phyloP scores from a whole-genome alignment of 2,888 invertebrate species.

The Hololepta plana region DNA sequence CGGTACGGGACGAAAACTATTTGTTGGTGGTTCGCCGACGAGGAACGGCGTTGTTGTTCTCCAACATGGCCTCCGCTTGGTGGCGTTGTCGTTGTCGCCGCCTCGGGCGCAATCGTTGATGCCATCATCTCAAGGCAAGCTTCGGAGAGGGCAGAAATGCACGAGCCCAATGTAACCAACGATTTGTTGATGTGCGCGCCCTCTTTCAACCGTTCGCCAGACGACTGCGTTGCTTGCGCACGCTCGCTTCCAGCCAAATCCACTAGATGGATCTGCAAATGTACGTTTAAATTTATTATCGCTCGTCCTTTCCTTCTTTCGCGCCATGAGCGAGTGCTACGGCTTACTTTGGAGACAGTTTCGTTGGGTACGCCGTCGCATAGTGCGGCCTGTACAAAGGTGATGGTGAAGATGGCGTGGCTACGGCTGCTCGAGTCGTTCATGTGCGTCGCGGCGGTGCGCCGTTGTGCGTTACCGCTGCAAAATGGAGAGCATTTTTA shows the following conservation, averaged over 20 bases:
- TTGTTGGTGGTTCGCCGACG: too few species aligned
- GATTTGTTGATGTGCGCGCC: constrained; percentile 86
- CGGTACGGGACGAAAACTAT: constrained; percentile 68
- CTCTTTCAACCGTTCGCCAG: constrained; percentile 76
- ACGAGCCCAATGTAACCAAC: constrained; percentile 70
- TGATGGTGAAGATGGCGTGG: constrained; percentile 83
- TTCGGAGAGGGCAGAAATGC: constrained; percentile 73
- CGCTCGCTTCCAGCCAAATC: constrained; percentile 82
- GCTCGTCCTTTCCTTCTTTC: neutral
- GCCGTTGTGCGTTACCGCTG: constrained; percentile 70
- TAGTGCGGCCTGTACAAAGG: constrained; percentile 74
- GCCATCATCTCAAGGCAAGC: constrained; percentile 22
- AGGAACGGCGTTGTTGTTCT: too few species aligned
- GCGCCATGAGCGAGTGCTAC: too few species aligned
- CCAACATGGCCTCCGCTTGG: too few species aligned
- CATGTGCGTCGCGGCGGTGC: constrained; percentile 82
- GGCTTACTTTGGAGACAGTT: constrained; percentile 68
- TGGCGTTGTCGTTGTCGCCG: too few species aligned
- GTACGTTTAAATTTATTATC: constrained; percentile 4
- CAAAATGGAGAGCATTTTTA: constrained; percentile 6
- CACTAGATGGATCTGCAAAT: constrained; percentile 49
- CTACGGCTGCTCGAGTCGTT: constrained; percentile 82
- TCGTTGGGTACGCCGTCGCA: constrained; percentile 78
- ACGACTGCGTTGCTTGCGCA: constrained; percentile 78
- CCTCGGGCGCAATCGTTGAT: too few species aligned